Percentiles rank a stretch among this genome's conserved stretches.
phyloP scores from a whole-genome alignment of 2,888 invertebrate species.

The Melanargia galathea region DNA sequence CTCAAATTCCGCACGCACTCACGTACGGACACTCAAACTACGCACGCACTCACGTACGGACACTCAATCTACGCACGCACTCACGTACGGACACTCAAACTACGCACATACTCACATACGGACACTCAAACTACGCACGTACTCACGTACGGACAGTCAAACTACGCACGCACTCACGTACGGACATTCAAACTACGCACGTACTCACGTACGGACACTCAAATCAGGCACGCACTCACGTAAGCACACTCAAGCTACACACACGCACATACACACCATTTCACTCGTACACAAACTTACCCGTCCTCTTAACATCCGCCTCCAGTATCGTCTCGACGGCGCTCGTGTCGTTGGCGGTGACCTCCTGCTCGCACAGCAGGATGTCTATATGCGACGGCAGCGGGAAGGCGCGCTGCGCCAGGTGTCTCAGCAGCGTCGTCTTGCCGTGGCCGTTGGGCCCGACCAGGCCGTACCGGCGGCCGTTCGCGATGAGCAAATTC shows the following conservation, averaged over 20 bases:
- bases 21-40: too few relatives aligned
- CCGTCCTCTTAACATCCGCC: constrained; percentile 94
- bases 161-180: too few relatives aligned
- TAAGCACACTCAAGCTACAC: background rate
- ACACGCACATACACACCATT: too few relatives aligned
- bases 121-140: too few relatives aligned
- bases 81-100: background rate
- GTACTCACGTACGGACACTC: background rate
- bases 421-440: constrained; percentile 96
- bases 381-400: constrained; percentile 98
- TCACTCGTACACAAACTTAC: constrained; percentile 48
- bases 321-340: constrained; percentile 97
- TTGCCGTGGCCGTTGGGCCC: constrained; percentile 99
- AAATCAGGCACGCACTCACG: background rate
- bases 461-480: constrained; percentile 97
- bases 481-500: constrained; percentile 94
- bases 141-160: too few relatives aligned
- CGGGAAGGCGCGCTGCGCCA: constrained; percentile 93
- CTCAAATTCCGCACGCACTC: too few relatives aligned
- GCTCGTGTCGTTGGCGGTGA: constrained; percentile 95
- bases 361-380: constrained; percentile 98
- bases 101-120: too few relatives aligned
- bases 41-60: too few relatives aligned
- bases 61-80: too few relatives aligned
- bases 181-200: too few relatives aligned